Evolutionary conservation across 2,797 vertebrate species (phyloP), one percentile per base, ranked within the genome.

Genomic region (Lepilemur septentrionalis): DNA sequence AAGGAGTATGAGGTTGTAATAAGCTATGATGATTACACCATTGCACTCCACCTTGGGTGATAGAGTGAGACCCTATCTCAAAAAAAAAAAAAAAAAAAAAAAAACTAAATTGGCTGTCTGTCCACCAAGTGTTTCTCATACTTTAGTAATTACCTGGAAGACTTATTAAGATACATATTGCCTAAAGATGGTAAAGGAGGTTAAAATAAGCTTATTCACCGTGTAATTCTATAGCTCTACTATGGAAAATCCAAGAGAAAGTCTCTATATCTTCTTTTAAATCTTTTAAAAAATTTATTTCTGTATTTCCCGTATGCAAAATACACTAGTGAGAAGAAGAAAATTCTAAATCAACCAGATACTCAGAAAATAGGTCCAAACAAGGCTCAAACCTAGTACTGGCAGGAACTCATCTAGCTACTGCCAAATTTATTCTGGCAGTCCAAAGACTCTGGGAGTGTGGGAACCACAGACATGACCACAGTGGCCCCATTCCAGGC

Each of bases 381-480:
- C 28, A 95, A 92, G 70, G 13, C 23, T 96, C 55, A 93, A 85
- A 69, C 43, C 73, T 73, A 70, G 52, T n/a, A 43, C 43, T 96
- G 96, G 96, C 87, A 82, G 41, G 30, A 89, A 25, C n/a, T 30
- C 43, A 85, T 43, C 14, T 75, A 35, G 41, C 23, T 83, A 25
- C 75, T 94, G 89, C 97, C 96, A 97, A 89, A 93, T 96, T 92
- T 96, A 89, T 91, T 70, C 81, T 97, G 96, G 89, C 88, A 91
- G 52, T 63, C 67, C 46, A 73, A 84, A 88, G 43, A 78, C 41
- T 87, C 86, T 88, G 85, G 78, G 38, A 93, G 59, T 79, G n/a
- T 79, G 55, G 43, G 32, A 97, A 83, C 89, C 79, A 84, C 35
- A 83, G 91, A 94, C 72, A 87, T 32, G 91, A 92, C 70, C 93